A percentile compares a stretch with the other conserved stretches of the same genome.
Conservation (phyloP, 2,888 invertebrate genomes). For the Bimastos eiseni region DNA sequence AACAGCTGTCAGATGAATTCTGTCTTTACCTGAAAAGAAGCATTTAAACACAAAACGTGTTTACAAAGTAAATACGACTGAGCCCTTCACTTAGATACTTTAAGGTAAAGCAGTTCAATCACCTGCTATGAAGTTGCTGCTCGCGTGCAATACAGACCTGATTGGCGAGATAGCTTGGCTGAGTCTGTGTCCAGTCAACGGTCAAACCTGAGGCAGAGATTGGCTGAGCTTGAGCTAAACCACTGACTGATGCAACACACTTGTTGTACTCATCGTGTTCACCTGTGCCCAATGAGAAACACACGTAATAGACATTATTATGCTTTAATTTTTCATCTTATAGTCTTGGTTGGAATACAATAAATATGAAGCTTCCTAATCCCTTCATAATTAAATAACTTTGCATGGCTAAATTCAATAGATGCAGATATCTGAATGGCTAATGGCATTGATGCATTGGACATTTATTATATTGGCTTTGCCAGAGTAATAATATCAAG, state of each 20-base stretch:
- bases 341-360: no score
- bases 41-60: background rate
- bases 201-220: background rate
- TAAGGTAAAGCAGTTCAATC: background rate
- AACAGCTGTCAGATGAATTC: background rate
- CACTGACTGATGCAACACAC: background rate
- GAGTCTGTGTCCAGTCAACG: background rate
- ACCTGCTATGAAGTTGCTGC: background rate
- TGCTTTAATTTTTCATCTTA: no score
- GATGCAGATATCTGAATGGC: background rate
- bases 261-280: conserved; percentile 4
- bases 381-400: background rate
- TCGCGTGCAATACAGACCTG: background rate
- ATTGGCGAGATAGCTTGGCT: conserved; percentile 6
- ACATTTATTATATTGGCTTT: background rate
- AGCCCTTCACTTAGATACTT: no score
- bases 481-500: no score
- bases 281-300: background rate
- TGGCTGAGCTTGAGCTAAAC: background rate
- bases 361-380: background rate
- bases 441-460: background rate
- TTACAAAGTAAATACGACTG: background rate
- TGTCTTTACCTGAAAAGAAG: background rate
- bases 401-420: background rate
- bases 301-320: no score